phyloP scores from a whole-genome alignment of 53 echinoderm and acorn worm genomes.

The Zoroaster sp. region DNA sequence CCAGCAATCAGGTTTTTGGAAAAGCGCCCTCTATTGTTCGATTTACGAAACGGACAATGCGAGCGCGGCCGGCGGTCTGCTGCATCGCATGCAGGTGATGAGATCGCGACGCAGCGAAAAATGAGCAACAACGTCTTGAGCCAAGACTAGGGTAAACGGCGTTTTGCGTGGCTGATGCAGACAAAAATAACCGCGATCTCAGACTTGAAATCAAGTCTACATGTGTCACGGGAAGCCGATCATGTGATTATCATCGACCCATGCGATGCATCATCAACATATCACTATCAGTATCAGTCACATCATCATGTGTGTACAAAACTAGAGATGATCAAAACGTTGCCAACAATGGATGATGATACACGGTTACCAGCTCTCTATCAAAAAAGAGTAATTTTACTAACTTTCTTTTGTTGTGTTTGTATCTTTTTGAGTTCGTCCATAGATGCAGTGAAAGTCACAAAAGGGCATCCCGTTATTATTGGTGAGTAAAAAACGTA shows the following conservation, averaged over 20 bases:
- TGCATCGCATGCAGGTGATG: no score
- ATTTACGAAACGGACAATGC: no score
- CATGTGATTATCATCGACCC: neutral
- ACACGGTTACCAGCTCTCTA: neutral
- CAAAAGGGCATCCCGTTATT: conserved; percentile 47
- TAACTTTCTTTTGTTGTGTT: conserved; percentile 1
- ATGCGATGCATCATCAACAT: no score
- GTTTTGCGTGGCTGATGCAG: no score
- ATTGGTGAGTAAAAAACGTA: conserved; percentile 43
- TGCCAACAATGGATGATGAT: conserved; percentile 8
- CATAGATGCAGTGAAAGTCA: neutral
- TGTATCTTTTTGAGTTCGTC: neutral
- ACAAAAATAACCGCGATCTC: no score
- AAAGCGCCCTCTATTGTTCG: no score
- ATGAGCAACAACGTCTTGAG: no score
- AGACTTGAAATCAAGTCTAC: no score
- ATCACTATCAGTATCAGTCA: neutral
- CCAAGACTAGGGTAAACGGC: no score
- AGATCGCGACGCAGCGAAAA: no score
- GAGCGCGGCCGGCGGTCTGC: no score
- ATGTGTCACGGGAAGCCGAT: neutral
- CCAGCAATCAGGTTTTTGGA: no score
- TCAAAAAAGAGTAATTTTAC: neutral
- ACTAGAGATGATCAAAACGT: neutral
- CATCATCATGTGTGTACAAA: neutral